Percentiles rank a stretch among this genome's conserved stretches.
phyloP scores from a whole-genome alignment of 2,888 invertebrate genomes.

The Auanema freiburgensis region DNA sequence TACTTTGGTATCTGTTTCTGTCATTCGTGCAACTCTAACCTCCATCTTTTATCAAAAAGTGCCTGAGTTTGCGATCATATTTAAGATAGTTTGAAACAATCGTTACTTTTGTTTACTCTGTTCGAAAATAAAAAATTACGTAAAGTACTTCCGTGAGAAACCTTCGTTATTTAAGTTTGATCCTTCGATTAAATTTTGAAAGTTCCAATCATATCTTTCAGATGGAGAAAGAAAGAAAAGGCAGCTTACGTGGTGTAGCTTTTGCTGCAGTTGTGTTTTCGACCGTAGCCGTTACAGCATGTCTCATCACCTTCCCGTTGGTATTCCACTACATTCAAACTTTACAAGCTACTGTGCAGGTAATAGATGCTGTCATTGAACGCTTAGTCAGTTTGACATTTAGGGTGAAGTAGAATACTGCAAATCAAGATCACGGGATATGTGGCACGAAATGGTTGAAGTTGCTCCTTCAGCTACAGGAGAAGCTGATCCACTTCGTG shows the following conservation, averaged over 20 bases:
- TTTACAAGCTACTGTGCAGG: conserved; percentile 63
- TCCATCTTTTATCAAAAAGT: no score
- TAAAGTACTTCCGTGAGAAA: neutral
- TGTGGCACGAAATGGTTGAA: conserved; percentile 64
- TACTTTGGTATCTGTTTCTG: neutral
- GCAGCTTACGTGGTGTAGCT: conserved; percentile 45
- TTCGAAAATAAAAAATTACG: neutral
- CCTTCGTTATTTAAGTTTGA: conserved; percentile 3
- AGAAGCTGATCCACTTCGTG: conserved; percentile 44
- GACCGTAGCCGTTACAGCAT: conserved; percentile 62
- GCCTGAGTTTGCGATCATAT: no score
- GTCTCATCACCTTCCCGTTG: conserved; percentile 62
- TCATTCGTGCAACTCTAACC: neutral
- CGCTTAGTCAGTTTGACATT: neutral
- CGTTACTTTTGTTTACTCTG: neutral
- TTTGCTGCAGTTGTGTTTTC: conserved; percentile 53
- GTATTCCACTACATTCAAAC: conserved; percentile 65
- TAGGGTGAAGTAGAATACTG: conserved; percentile 63
- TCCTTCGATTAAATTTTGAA: neutral
- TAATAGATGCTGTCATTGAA: conserved; percentile 9
- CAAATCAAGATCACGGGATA: conserved; percentile 59
- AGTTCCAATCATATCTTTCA: neutral
- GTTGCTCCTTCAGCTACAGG: conserved; percentile 47
- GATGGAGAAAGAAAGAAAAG: conserved; percentile 33
- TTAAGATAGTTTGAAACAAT: no score